Conservation (phyloP, 2,113 vertebrate species). For the Gadus macrocephalus region DNA sequence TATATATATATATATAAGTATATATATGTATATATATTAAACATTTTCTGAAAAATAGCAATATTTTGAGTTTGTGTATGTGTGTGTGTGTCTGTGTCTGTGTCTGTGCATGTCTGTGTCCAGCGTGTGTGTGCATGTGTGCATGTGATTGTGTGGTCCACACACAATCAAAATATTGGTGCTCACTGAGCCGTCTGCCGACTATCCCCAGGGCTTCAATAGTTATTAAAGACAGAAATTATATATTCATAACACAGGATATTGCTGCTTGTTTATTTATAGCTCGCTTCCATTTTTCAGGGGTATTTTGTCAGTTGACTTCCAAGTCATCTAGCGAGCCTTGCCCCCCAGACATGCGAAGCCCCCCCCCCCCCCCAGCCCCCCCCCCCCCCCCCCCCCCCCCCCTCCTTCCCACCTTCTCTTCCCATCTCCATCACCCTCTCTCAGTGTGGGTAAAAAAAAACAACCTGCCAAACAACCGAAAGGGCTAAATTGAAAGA, state of each 20-base stretch:
- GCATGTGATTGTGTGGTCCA: neutral
- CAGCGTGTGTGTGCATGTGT: neutral
- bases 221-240: slow-evolving; percentile 91
- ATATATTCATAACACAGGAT: slow-evolving; percentile 93
- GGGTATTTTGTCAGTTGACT: slow-evolving; percentile 86
- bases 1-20: too few species aligned
- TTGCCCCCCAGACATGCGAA: slow-evolving; percentile 58
- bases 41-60: too few species aligned
- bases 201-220: slow-evolving; percentile 79
- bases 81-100: slow-evolving; percentile 1
- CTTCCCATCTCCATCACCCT: neutral
- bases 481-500: slow-evolving; percentile 80
- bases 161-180: slow-evolving; percentile 75
- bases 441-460: neutral
- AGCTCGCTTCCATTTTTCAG: slow-evolving; percentile 81
- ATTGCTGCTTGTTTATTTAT: slow-evolving; percentile 97
- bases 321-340: slow-evolving; percentile 79
- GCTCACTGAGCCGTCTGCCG: slow-evolving; percentile 80
- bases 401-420: slow-evolving; percentile 12
- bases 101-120: slow-evolving; percentile 6
- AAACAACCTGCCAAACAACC: slow-evolving; percentile 11
- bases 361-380: slow-evolving; percentile 19
- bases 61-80: neutral
- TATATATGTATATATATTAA: too few species aligned
- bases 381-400: neutral